Base-by-base conservation (phyloP, 1,140 invertebrate genomes). In the Zaprionus tsacasi region DNA sequence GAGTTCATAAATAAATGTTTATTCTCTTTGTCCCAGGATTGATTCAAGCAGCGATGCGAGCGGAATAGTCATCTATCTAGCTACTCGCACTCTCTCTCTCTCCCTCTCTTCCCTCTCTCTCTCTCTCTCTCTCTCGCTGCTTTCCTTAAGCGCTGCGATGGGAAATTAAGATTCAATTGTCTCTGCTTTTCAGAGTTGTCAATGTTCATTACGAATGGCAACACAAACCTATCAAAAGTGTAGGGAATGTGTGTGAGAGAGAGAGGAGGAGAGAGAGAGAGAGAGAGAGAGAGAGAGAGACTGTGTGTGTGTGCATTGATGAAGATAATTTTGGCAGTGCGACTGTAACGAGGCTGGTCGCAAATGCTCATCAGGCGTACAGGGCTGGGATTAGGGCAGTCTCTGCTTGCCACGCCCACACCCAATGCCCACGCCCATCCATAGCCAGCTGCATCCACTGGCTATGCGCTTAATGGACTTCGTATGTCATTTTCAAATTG, bases 401-500 rank as follows among this genome's bases (percentile, higher is more conserved):
- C 69, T 36, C 33, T 50, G 40, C n/a, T 3, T 45, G 52, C 66
- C 71, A 74, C 56, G 50, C 35, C 58, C 65, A 52, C 15, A 40
- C 8, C 21, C 21, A 2, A 52, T 12, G 33, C 8, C 21, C 21
- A 2, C 27, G 3, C 27, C 50, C 64, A 52, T 17, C 17, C 17
- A 17, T 30, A 11, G 50, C 21, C 2, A 25, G 21, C 6, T 78
- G 81, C 74, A 81, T 76, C 60, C 55, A 70, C 64, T 82, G 80
- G 67, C 81, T 83, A 81, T 76, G 82, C 70, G 75, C 85, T 89
- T 88, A 88, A 88, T 88, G 85, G 85, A 88, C 85, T 88, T 88
- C 85, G 85, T 88, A 88, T 88, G 85, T 88, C 85, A 88, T 88
- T 88, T 88, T 88, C 85, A 89, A 88, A 88, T 88, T 88, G 85